Conservation (phyloP, 1,140 invertebrate species). For the Epicauta chinensis region DNA sequence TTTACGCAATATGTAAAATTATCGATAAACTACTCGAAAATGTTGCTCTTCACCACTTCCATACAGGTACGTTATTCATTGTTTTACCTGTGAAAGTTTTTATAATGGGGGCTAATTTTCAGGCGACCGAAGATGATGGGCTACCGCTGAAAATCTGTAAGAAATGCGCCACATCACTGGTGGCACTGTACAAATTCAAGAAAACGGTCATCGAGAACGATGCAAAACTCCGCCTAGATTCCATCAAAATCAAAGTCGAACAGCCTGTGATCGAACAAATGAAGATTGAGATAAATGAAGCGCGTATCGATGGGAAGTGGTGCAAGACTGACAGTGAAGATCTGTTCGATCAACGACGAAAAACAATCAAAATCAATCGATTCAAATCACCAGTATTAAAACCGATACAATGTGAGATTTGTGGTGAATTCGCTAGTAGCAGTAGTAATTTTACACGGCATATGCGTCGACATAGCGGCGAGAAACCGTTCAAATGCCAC, state of each 20-base stretch:
- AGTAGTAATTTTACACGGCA: constrained; percentile 28
- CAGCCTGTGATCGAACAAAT: neutral
- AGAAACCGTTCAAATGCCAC: constrained; percentile 55
- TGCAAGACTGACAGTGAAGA: constrained; percentile 2
- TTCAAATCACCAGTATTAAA: constrained; percentile 6
- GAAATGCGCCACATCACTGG: constrained; percentile 31
- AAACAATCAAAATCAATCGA: neutral
- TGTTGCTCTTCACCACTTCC: too few species aligned
- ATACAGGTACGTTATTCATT: too few species aligned
- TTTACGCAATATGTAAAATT: too few species aligned
- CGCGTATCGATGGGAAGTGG: neutral
- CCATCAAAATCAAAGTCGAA: constrained; percentile 1
- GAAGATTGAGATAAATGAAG: too few species aligned
- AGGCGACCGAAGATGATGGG: constrained; percentile 29
- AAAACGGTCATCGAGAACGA: constrained; percentile 18
- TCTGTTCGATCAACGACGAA: neutral
- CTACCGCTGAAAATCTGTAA: constrained; percentile 28
- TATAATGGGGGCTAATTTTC: too few species aligned
- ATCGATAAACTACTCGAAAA: too few species aligned
- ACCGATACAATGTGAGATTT: constrained; percentile 23
- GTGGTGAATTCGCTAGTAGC: constrained; percentile 24
- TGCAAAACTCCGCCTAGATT: constrained; percentile 16
- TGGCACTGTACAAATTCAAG: constrained; percentile 34
- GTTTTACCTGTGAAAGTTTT: too few species aligned
- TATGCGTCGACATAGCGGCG: constrained; percentile 41